A percentile compares a stretch with the other conserved stretches of the same genome.
phyloP scores from a whole-genome alignment of 2,888 invertebrate species.

The Ennomos quercinarius region DNA sequence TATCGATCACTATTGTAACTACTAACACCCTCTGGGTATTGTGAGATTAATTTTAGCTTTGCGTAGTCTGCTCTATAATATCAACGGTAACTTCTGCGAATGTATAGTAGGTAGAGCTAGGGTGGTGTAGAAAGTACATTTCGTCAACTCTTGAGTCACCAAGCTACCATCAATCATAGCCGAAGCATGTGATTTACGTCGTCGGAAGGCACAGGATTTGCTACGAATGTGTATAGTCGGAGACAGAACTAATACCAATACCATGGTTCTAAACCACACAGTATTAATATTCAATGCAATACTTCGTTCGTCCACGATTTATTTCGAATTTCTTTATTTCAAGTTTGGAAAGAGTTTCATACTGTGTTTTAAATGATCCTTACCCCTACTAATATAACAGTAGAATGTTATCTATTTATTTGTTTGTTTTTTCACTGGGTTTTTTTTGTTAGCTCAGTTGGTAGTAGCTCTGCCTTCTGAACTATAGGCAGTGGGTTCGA shows the following conservation, averaged over 20 bases:
- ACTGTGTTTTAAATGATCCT: too few species aligned
- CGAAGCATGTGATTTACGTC: constrained; percentile 57
- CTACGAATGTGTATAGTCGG: constrained; percentile 52
- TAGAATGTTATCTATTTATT: too few species aligned
- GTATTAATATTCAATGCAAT: too few species aligned
- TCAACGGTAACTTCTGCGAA: constrained; percentile 33
- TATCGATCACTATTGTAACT: constrained; percentile 61
- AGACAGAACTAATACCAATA: constrained; percentile 2
- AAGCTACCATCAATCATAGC: constrained; percentile 66
- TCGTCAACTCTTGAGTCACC: constrained; percentile 54
- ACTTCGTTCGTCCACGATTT: too few species aligned
- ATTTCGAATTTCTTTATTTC: too few species aligned
- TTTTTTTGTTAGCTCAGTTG: too few species aligned
- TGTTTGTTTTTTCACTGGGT: too few species aligned
- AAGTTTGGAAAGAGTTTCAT: too few species aligned
- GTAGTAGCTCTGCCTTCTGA: too few species aligned
- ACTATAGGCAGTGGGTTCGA: too few species aligned
- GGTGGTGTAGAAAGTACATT: constrained; percentile 46
- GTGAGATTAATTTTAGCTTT: constrained; percentile 52
- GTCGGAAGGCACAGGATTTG: constrained; percentile 46
- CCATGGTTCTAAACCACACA: background rate
- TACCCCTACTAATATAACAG: too few species aligned
- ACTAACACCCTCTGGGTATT: constrained; percentile 50
- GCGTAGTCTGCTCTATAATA: constrained; percentile 33
- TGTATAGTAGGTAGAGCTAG: constrained; percentile 11